Evolutionary conservation across 1,140 invertebrate species (phyloP).

Genomic region (Eurosta solidaginis): DNA sequence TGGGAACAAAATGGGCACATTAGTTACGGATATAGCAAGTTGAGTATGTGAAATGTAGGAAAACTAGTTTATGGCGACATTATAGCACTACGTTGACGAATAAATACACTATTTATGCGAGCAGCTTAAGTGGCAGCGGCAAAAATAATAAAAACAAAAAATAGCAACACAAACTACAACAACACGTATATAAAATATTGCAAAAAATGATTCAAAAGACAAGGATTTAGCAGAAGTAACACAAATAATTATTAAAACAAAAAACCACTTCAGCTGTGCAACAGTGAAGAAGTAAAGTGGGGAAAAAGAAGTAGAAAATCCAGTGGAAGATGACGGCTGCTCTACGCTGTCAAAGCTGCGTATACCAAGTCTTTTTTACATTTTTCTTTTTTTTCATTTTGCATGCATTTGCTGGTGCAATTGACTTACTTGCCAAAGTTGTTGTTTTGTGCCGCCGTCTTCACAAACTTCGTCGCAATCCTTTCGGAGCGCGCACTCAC

Average conservation of each 20-base stretch:
- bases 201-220: neutral
- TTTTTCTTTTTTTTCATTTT: neutral
- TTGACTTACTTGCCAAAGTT: neutral
- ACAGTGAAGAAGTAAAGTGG: neutral
- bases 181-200: neutral
- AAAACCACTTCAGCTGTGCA: neutral
- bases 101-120: slow-evolving; percentile 24
- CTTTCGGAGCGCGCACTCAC: neutral
- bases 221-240: neutral
- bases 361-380: neutral
- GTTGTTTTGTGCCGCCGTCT: neutral
- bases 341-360: neutral
- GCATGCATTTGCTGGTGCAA: neutral
- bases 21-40: neutral
- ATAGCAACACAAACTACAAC: neutral
- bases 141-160: too few species aligned
- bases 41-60: neutral
- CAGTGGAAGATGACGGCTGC: neutral
- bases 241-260: neutral
- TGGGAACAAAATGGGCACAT: neutral
- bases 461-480: neutral
- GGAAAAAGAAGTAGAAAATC: too few species aligned
- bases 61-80: slow-evolving; percentile 58
- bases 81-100: slow-evolving; percentile 11
- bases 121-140: slow-evolving; percentile 1